phyloP scores from a whole-genome alignment of 1,140 invertebrate genomes.

The Heterodera carotae region DNA sequence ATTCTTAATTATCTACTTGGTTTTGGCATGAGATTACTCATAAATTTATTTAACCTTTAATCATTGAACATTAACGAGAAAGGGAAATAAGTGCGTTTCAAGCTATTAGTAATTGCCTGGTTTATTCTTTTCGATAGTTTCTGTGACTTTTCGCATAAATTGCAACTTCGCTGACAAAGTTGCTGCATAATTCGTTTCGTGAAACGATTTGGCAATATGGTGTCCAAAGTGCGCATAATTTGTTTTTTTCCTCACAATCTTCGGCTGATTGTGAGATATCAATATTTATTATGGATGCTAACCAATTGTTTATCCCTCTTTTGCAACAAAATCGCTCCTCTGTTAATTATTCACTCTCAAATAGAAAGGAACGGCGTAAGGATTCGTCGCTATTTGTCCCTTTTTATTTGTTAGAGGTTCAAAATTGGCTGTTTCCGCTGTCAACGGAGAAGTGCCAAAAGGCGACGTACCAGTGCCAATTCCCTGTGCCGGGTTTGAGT shows the following conservation, averaged over 20 bases:
- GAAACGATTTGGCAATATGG: conserved; percentile 55
- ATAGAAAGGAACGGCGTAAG: neutral
- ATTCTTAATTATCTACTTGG: too few relatives aligned
- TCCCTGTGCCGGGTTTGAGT: neutral
- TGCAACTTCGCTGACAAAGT: conserved; percentile 46
- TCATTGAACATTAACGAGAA: neutral
- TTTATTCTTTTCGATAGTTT: neutral
- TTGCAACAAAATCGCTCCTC: too few relatives aligned
- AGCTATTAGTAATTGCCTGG: neutral
- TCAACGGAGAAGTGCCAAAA: neutral
- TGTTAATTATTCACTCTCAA: neutral
- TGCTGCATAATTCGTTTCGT: conserved; percentile 63
- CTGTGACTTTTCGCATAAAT: conserved; percentile 6
- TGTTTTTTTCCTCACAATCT: conserved; percentile 57
- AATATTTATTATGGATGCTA: conserved; percentile 21
- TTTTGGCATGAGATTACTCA: too few relatives aligned
- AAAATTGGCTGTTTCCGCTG: neutral
- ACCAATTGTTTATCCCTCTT: neutral
- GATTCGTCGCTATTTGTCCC: neutral
- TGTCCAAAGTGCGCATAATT: conserved; percentile 58
- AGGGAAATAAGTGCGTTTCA: conserved; percentile 4
- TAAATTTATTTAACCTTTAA: too few relatives aligned
- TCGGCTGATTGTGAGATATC: conserved; percentile 5
- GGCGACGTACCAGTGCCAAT: neutral
- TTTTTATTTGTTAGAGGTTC: neutral